A percentile compares a stretch with the other conserved stretches of the same genome.
These are phyloP conservation scores for Galerucella nymphaeae DNA, from an alignment of 2,888 invertebrate genomes.

Conservation along the genomic window DNA sequence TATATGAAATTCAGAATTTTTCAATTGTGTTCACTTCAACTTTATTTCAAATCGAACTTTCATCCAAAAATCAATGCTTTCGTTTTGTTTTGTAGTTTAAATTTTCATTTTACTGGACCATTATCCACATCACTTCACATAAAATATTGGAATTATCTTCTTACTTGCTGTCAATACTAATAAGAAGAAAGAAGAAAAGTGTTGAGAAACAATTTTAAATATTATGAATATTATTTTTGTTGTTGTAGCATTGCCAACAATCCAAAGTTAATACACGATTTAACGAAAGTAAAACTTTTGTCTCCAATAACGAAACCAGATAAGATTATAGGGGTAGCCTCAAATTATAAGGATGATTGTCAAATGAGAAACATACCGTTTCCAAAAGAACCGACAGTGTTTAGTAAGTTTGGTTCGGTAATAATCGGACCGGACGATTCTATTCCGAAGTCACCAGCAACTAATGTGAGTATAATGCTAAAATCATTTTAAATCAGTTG, in stretches of 20 bases:
- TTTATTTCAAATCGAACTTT: too few relatives aligned
- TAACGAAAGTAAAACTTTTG: constrained; percentile 69
- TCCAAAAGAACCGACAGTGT: constrained; percentile 82
- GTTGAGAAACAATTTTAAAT: background rate
- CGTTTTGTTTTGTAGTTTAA: too few relatives aligned
- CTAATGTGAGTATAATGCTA: constrained; percentile 67
- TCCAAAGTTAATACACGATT: constrained; percentile 64
- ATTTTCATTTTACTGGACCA: too few relatives aligned
- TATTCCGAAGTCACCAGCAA: constrained; percentile 70
- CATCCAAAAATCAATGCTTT: too few relatives aligned
- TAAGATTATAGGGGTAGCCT: constrained; percentile 84
- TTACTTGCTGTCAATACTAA: too few relatives aligned
- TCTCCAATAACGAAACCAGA: constrained; percentile 82
- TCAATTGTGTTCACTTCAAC: too few relatives aligned
- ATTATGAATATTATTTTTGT: background rate
- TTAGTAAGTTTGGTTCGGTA: constrained; percentile 83
- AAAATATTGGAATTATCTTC: too few relatives aligned
- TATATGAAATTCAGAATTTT: too few relatives aligned
- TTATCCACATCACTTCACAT: too few relatives aligned
- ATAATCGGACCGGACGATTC: constrained; percentile 78
- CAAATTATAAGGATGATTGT: constrained; percentile 87
- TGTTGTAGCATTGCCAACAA: constrained; percentile 65
- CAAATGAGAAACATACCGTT: constrained; percentile 78
- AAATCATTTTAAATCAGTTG: background rate
- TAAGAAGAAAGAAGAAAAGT: too few relatives aligned